A percentile compares a stretch with the other conserved stretches of the same genome.
phyloP scores from a whole-genome alignment of 1,140 invertebrate genomes.

The Microplitis mediator region DNA sequence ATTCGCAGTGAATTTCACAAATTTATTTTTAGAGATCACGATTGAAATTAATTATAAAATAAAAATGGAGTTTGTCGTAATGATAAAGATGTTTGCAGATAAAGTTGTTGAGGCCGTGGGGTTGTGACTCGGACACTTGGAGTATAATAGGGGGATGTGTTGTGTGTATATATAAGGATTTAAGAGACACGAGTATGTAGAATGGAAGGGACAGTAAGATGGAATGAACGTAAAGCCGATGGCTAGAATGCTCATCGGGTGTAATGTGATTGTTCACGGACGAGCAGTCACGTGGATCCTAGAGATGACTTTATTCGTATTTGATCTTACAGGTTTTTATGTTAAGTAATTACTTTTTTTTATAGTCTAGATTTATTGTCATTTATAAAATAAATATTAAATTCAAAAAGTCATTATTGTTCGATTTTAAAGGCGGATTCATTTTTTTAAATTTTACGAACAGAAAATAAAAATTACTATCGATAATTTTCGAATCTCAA shows the following conservation, averaged over 20 bases:
- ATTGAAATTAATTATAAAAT: not conserved
- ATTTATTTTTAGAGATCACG: too few relatives aligned
- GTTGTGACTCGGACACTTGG: not conserved
- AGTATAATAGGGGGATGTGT: slow-evolving; percentile 30
- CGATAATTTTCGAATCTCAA: too few relatives aligned
- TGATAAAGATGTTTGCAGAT: not conserved
- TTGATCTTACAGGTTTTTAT: not conserved
- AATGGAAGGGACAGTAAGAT: slow-evolving; percentile 2
- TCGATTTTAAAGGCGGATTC: too few relatives aligned
- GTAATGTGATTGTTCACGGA: slow-evolving; percentile 64
- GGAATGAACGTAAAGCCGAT: slow-evolving; percentile 40
- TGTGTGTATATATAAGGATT: slow-evolving; percentile 55
- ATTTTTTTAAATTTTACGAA: too few relatives aligned
- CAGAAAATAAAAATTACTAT: too few relatives aligned
- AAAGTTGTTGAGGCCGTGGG: not conserved
- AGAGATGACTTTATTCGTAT: slow-evolving; percentile 57
- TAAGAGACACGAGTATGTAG: slow-evolving; percentile 32
- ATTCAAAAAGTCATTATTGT: too few relatives aligned
- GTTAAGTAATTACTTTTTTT: too few relatives aligned
- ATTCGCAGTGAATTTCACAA: too few relatives aligned
- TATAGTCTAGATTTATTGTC: too few relatives aligned
- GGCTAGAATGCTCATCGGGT: slow-evolving; percentile 34
- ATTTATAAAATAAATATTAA: too few relatives aligned
- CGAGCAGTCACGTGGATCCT: slow-evolving; percentile 42
- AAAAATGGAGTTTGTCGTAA: not conserved